phyloP scores from a whole-genome alignment of 1,140 invertebrate species.

The Stegodyphus dumicola region DNA sequence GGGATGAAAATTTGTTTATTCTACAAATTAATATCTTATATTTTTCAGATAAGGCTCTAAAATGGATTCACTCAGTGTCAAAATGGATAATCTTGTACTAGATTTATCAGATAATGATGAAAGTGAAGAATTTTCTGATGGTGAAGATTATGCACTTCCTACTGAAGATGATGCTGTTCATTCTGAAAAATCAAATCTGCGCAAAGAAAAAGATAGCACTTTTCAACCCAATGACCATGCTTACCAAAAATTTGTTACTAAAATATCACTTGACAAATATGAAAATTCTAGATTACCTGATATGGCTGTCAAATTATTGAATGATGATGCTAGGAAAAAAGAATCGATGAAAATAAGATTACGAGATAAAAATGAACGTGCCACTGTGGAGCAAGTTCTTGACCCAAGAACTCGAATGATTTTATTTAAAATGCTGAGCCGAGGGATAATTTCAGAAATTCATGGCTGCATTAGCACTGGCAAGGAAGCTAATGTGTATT shows the following conservation, averaged over 20 bases:
- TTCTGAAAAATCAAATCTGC: constrained; percentile 15
- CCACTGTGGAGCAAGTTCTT: constrained; percentile 77
- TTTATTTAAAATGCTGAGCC: constrained; percentile 86
- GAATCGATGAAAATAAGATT: constrained; percentile 67
- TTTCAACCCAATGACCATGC: constrained; percentile 86
- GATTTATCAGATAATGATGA: not conserved
- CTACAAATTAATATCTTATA: not conserved
- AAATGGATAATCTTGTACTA: not conserved
- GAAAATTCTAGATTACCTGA: not conserved
- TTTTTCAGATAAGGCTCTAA: not conserved
- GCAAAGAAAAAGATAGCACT: constrained; percentile 12
- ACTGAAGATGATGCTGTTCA: constrained; percentile 1
- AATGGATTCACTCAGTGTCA: constrained; percentile 3
- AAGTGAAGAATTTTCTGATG: constrained; percentile 4
- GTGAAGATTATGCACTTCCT: not conserved
- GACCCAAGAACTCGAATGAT: constrained; percentile 83
- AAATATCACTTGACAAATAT: constrained; percentile 78
- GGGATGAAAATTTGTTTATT: too few relatives aligned
- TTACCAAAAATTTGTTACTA: constrained; percentile 81
- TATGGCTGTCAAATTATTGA: not conserved
- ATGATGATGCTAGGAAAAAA: constrained; percentile 65
- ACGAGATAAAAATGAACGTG: constrained; percentile 91
- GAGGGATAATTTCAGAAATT: constrained; percentile 79
- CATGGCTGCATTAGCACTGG: constrained; percentile 89
- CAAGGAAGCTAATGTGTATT: constrained; percentile 88